Evolutionary conservation across 2,113 vertebrate species (phyloP), one percentile per base, ranked within the genome.

Genomic region (Onychostruthus taczanowskii): DNA sequence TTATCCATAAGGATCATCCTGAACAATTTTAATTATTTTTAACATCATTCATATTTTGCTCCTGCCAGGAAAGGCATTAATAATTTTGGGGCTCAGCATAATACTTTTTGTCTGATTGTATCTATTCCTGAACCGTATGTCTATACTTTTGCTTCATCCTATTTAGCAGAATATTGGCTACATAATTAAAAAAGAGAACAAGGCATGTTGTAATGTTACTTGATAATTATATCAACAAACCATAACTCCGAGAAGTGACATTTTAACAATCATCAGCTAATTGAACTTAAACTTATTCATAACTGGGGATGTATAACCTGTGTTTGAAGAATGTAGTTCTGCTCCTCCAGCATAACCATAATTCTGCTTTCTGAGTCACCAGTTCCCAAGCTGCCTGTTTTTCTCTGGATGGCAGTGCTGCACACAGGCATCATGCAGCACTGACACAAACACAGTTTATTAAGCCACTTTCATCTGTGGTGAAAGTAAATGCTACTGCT

Each of bases 121-220:
- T 69, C n/a, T 70, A 10, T 81, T 84, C 41, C n/a, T 50, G 16
- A 56, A 56, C 41, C 0, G 0, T 61, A 10, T 0, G 0, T 33
- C 88, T 64, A 3, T 75, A 55, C 28, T 61, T 80, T 26, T 41
- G 24, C 41, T 92, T 86, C 39, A 35, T 53, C 20, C 31, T 37
- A 49, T 79, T 73, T 82, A 87, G 52, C 33, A 70, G 64, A 78
- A 43, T 87, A 88, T 56, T 68, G 52, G 47, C 59, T 49, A 5
- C 11, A 2, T 39, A 67, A 72, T 93, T 90, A 69, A 75, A 87
- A 70, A 76, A 26, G 33, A 79, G 44, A 70, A 53, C 18, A 44
- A 44, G 21, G 43, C 17, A 31, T 37, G 26, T 78, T 80, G 23
- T 66, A 63, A 73, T 77, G 44, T 62, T 88, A 20, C 49, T 88